Evolutionary conservation across 2,797 vertebrate genomes (phyloP), one percentile per base, ranked within the genome.

Genomic region (Myoxocephalus aenaeus): DNA sequence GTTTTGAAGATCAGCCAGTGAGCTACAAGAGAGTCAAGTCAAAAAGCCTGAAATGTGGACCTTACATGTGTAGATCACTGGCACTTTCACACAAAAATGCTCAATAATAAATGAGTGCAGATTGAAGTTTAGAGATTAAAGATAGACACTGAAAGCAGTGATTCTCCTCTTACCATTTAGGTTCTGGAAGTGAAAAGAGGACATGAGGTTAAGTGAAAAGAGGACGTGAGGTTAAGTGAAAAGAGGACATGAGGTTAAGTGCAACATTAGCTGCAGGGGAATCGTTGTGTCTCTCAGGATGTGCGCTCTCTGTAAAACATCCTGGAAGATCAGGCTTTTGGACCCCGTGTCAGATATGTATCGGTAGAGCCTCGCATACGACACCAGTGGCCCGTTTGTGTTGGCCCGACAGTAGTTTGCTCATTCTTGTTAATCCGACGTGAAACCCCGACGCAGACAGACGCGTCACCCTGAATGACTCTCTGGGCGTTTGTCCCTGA

Each of bases 401-500:
- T 53, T 62, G 50, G 56, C 63, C 46, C 63, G 58, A 12, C 65
- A 44, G 46, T 67, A 20, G 65, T 70, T 81, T 64, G 77, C 51
- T 42, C 25, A 11, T 68, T 65, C 73, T 48, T 79, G 53, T 81
- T 68, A 75, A 89, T 84, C 75, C 59, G 32, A 14, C 69, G 65
- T 65, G 61, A 77, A 84, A 54, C 51, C 51, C 51, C 18, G 18
- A 42, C n/a, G 10, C 77, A 84, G 74, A 77, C 57, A 73, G 65
- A 54, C 68, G n/a, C 67, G 71, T 56, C 25, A 15, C 7, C 1
- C 65, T 64, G 66, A 79, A 56, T 69, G 42, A 57, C 10, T 70
- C 62, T 79, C 73, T 82, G 62, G 69, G 68, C 70, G 77, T 78
- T 80, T 84, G 73, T 77, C 74, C 80, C 63, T 80, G 69, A 84